Evolutionary conservation across 2,888 invertebrate genomes (phyloP).

Genomic region (Sinelater perroti): DNA sequence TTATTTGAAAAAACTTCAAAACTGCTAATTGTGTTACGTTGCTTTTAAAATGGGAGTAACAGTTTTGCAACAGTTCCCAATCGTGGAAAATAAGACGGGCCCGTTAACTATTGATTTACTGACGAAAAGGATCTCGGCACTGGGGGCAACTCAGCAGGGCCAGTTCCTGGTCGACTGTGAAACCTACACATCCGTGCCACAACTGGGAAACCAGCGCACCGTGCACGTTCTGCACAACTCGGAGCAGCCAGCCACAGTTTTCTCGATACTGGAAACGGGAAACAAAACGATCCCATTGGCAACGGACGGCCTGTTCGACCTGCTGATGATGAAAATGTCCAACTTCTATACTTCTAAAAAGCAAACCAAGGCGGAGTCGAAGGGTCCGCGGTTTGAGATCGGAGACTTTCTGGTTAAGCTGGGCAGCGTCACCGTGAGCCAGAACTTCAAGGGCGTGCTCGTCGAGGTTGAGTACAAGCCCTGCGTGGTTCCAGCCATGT

Average conservation of each 20-base stretch:
- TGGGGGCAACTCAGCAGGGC: slow-evolving; percentile 88
- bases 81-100: slow-evolving; percentile 89
- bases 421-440: slow-evolving; percentile 91
- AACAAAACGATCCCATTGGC: slow-evolving; percentile 86
- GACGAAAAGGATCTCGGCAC: slow-evolving; percentile 82
- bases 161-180: slow-evolving; percentile 96
- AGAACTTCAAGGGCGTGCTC: slow-evolving; percentile 91
- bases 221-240: slow-evolving; percentile 96
- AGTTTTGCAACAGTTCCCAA: slow-evolving; percentile 84
- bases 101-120: slow-evolving; percentile 88
- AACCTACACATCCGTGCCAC: slow-evolving; percentile 84
- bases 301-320: slow-evolving; percentile 90
- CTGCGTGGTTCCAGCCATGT: slow-evolving; percentile 85
- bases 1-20: no score
- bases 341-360: slow-evolving; percentile 90
- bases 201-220: slow-evolving; percentile 79
- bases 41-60: slow-evolving; percentile 74
- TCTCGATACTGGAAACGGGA: slow-evolving; percentile 89
- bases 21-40: no score
- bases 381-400: slow-evolving; percentile 86
- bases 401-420: slow-evolving; percentile 94
- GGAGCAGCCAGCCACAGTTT: slow-evolving; percentile 94
- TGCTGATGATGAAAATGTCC: slow-evolving; percentile 88
- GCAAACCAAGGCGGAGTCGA: slow-evolving; percentile 83
- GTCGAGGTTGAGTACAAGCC: slow-evolving; percentile 95